A percentile compares a stretch with the other conserved stretches of the same genome.
Conservation (phyloP, 2,888 invertebrate species). For the Leuctra nigra region DNA sequence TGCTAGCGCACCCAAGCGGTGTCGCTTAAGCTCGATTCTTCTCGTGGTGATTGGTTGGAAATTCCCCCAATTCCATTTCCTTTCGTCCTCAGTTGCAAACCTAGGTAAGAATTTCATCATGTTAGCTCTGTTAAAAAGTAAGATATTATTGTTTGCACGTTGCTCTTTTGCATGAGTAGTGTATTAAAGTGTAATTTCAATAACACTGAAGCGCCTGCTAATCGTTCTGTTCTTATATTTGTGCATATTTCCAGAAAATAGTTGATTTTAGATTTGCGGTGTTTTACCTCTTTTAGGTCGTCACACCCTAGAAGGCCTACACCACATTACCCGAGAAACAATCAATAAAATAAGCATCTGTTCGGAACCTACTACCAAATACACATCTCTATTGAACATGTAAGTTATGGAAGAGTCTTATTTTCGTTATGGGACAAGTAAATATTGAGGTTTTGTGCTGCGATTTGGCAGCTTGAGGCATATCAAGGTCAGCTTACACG, state of each 20-base stretch:
- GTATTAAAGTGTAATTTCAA: neutral
- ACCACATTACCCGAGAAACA: conserved; percentile 3
- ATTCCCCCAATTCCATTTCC: conserved; percentile 9
- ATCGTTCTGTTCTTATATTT: neutral
- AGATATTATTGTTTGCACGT: neutral
- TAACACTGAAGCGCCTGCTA: neutral
- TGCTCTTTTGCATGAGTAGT: too few relatives aligned
- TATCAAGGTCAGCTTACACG: neutral
- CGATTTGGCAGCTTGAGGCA: neutral
- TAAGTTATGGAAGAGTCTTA: neutral
- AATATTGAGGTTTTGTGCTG: neutral
- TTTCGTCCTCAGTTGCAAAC: conserved; percentile 11
- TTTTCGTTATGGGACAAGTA: neutral
- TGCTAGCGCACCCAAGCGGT: neutral
- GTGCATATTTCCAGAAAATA: neutral
- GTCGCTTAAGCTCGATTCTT: neutral
- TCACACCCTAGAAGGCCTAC: conserved; percentile 6
- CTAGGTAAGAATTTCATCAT: conserved; percentile 15
- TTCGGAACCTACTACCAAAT: too few relatives aligned
- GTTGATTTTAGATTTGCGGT: neutral
- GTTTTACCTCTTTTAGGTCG: conserved; percentile 1
- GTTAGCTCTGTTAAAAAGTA: conserved; percentile 16
- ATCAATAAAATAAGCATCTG: conserved; percentile 8
- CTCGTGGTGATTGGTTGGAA: neutral
- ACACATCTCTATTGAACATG: neutral